Conservation (phyloP, 2,113 vertebrate genomes). For the Aegotheles bennettii region DNA sequence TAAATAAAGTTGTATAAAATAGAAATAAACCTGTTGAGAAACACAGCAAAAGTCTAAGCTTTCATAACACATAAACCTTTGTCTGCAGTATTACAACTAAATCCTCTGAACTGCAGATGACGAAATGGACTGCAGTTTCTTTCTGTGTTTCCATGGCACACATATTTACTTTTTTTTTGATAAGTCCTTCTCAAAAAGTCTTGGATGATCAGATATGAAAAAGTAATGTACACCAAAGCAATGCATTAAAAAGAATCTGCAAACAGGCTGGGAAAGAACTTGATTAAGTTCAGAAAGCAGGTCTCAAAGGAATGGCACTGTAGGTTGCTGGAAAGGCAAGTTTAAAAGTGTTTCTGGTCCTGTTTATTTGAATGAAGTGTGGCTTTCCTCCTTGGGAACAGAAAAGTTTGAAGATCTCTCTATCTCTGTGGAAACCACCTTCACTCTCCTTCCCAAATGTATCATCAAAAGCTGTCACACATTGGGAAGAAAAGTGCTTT, state of each 20-base stretch:
- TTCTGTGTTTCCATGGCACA: neutral
- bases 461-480: neutral
- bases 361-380: neutral
- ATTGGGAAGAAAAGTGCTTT: neutral
- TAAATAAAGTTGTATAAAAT: neutral
- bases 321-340: neutral
- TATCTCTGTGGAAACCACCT: conserved; percentile 1
- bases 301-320: neutral
- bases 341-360: neutral
- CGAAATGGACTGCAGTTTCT: neutral
- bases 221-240: neutral
- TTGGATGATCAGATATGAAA: neutral
- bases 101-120: neutral
- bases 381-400: neutral
- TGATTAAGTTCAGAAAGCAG: neutral
- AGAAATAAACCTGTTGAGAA: neutral
- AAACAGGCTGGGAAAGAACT: neutral
- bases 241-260: neutral
- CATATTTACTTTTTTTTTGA: neutral
- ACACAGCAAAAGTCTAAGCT: neutral
- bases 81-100: neutral
- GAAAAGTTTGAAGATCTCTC: neutral
- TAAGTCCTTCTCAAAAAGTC: neutral
- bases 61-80: neutral
- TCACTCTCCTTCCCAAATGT: neutral